Base-by-base conservation (phyloP, 1,140 invertebrate genomes). In the Chrysopa pallens region DNA sequence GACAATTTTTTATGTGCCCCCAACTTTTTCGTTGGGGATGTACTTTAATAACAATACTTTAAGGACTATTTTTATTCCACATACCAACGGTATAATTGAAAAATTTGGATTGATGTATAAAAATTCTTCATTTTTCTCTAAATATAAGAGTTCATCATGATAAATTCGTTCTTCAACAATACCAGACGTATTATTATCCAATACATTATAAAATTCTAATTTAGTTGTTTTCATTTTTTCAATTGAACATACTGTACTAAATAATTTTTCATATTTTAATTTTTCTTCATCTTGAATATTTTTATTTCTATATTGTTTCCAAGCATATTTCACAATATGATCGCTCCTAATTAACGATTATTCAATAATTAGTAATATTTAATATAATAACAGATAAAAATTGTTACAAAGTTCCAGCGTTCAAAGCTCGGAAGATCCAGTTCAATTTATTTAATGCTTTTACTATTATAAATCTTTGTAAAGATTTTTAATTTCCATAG, bases 151-250 rank as follows among this genome's bases (percentile, higher is more conserved):
- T 43, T 53, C 40, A n/a, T 52, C 48, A 9, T 42, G 28, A 12
- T 47, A 40, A 27, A 49, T 47, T 36, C 49, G 44, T 12, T 48
- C 47, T 27, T 45, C 47, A 37, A 53, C 50, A 11, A 40, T 29
- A 12, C 23, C 11, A 39, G 50, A 42, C 8, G 42, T 43, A 37
- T 46, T 38, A 3, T n/a, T 9, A 31, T 51, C 48, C 15, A 49
- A 40, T 7, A 52, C 42, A 27, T 50, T 39, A 39, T 45, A 33
- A 17, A 46, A 40, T 23, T 40, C 11, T 8, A 48, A 17, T 37
- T 43, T 40, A 15, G 40, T 46, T 14, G 28, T 40, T n/a, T 40
- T 38, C 8, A 2, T n/a, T 4, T 35, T n/a, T 35, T 52, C 46
- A 38, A 45, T 36, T n/a, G 46, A 45, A 35, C 36, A 48, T 31